Conservation (phyloP, 2,888 invertebrate species). For the Erebia ligea region DNA sequence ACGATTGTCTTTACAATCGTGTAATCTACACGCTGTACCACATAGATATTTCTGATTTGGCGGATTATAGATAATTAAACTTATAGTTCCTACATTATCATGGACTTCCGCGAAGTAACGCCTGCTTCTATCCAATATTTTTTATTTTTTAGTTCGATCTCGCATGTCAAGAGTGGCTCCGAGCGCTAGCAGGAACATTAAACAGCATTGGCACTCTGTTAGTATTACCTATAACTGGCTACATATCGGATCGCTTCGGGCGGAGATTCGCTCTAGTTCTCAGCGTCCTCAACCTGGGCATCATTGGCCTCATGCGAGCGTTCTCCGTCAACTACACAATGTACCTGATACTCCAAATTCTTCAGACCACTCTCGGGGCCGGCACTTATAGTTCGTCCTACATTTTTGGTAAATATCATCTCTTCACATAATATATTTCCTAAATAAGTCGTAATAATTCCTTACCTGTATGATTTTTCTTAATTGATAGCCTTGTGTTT, state of each 20-base stretch:
- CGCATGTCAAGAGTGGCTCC: slow-evolving; percentile 87
- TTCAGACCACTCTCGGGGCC: slow-evolving; percentile 68
- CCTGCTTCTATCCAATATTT: too few species aligned
- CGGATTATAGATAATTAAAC: too few species aligned
- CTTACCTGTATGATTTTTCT: too few species aligned
- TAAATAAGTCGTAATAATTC: too few species aligned
- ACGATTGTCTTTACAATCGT: too few species aligned
- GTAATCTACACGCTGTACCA: too few species aligned
- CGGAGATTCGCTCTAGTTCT: slow-evolving; percentile 75
- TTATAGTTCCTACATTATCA: too few species aligned
- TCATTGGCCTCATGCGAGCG: slow-evolving; percentile 69
- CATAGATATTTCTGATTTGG: too few species aligned
- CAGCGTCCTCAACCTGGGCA: slow-evolving; percentile 58
- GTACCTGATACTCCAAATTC: slow-evolving; percentile 67
- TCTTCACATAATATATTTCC: not conserved
- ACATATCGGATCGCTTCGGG: slow-evolving; percentile 86
- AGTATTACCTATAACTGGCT: slow-evolving; percentile 86
- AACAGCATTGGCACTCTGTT: slow-evolving; percentile 87
- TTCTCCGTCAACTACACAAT: slow-evolving; percentile 76
- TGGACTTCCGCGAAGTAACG: too few species aligned
- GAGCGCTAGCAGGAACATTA: slow-evolving; percentile 88
- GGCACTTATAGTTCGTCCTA: slow-evolving; percentile 70
- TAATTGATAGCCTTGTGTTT: too few species aligned
- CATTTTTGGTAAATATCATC: slow-evolving; percentile 47
- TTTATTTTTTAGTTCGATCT: slow-evolving; percentile 85